phyloP scores from a whole-genome alignment of 53 echinoderm and acorn worm genomes.

The Luidia sarsii region DNA sequence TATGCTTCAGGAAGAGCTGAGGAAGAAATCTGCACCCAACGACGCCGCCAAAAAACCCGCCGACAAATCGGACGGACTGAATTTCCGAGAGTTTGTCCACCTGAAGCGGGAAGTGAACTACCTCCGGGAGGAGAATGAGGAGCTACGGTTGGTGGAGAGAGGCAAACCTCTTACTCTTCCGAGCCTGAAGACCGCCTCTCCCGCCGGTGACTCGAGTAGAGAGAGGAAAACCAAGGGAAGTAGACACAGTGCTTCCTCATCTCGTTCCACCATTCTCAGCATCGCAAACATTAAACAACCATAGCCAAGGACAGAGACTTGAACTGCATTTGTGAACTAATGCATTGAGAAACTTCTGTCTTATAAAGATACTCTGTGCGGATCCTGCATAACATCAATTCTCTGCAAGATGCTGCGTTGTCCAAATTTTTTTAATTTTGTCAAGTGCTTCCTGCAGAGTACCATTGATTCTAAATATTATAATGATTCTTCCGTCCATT shows the following conservation, averaged over 20 bases:
- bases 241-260: constrained; percentile 23
- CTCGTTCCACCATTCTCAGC: constrained; percentile 23
- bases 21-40: not conserved
- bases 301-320: too few relatives aligned
- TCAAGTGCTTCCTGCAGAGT: too few relatives aligned
- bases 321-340: too few relatives aligned
- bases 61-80: constrained; percentile 35
- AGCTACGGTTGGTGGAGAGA: constrained; percentile 29
- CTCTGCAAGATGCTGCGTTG: too few relatives aligned
- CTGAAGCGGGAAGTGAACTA: constrained; percentile 75
- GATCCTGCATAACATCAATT: too few relatives aligned
- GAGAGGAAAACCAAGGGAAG: constrained; percentile 15
- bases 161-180: constrained; percentile 64
- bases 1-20: constrained; percentile 58
- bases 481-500: too few relatives aligned
- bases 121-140: constrained; percentile 74
- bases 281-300: constrained; percentile 25
- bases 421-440: too few relatives aligned
- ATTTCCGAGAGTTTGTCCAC: constrained; percentile 68
- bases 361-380: too few relatives aligned
- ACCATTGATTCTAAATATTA: too few relatives aligned
- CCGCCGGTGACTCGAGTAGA: constrained; percentile 47
- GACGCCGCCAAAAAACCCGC: not conserved
- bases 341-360: too few relatives aligned
- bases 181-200: constrained; percentile 59